Percentiles rank a stretch among this genome's conserved stretches.
Evolutionary conservation across 30 jellyfish, hydroid and myxozoan genomes (phyloP).

Genomic region (Turritopsis dohrnii): DNA sequence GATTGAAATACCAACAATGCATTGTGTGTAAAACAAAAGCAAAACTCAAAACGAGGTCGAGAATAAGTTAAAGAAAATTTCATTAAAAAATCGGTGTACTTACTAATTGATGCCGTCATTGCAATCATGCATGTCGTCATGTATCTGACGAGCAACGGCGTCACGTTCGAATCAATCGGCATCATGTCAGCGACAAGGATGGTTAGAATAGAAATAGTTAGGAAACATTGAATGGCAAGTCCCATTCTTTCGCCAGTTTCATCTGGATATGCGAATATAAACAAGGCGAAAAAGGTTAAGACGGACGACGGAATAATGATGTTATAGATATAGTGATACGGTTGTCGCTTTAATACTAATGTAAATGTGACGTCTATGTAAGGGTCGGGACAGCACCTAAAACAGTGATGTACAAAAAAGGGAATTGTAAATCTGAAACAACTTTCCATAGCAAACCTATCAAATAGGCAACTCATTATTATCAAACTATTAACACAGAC

Average conservation of each 20-base stretch:
- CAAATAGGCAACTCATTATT: no score
- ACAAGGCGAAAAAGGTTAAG: conserved; percentile 48
- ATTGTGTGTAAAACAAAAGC: no score
- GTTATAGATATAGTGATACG: conserved; percentile 58
- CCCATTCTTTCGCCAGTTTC: conserved; percentile 68
- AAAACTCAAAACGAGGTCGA: no score
- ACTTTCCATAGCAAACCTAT: background rate
- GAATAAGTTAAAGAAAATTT: no score
- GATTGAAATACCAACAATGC: no score
- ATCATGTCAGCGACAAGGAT: conserved; percentile 62
- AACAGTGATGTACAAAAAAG: background rate
- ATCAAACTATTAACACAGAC: background rate
- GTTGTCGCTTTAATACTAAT: conserved; percentile 43
- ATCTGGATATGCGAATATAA: conserved; percentile 55
- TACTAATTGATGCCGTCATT: conserved; percentile 38
- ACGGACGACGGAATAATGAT: conserved; percentile 54
- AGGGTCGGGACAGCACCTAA: conserved; percentile 63
- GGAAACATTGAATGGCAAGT: conserved; percentile 51
- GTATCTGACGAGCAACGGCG: conserved; percentile 53
- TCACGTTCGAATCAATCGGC: conserved; percentile 62
- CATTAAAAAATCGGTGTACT: background rate
- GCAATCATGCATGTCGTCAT: conserved; percentile 57
- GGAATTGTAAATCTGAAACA: background rate
- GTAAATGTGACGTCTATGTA: conserved; percentile 41
- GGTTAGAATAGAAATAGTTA: conserved; percentile 48